Percentiles rank a stretch among this genome's conserved stretches.
Conservation (phyloP, 2,888 invertebrate genomes). For the Teleiodes luculella region DNA sequence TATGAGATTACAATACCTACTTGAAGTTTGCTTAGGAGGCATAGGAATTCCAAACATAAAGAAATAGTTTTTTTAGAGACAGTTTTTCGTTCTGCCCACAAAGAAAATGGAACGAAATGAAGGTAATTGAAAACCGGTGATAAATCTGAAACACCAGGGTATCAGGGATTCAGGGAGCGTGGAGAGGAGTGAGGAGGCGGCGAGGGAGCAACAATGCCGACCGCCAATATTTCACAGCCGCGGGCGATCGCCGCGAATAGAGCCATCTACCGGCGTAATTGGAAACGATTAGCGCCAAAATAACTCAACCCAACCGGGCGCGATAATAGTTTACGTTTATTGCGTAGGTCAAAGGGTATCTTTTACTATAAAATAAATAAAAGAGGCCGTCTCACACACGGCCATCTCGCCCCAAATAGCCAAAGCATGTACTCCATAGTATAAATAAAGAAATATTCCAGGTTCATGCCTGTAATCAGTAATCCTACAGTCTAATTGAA, state of each 20-base stretch:
- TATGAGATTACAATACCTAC: too few species aligned
- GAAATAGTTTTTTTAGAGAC: too few species aligned
- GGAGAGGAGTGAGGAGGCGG: not conserved
- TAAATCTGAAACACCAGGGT: slow-evolving; percentile 8
- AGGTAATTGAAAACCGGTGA: slow-evolving; percentile 6
- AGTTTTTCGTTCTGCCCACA: too few species aligned
- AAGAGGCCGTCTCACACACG: too few species aligned
- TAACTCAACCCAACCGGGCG: slow-evolving; percentile 7
- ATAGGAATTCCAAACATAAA: too few species aligned
- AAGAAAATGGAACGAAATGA: not conserved
- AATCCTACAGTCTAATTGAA: too few species aligned
- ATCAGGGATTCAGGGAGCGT: slow-evolving; percentile 2
- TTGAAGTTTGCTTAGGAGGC: too few species aligned
- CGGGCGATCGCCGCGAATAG: slow-evolving; percentile 7
- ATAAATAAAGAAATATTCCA: too few species aligned
- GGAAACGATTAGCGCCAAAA: slow-evolving; percentile 29
- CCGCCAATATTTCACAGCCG: slow-evolving; percentile 8
- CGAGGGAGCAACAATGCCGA: slow-evolving; percentile 11
- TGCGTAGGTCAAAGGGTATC: not conserved
- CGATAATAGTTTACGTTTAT: slow-evolving; percentile 4
- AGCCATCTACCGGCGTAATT: slow-evolving; percentile 26
- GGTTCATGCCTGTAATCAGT: too few species aligned
- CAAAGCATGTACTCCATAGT: too few species aligned
- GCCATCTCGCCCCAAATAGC: too few species aligned
- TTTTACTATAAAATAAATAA: too few species aligned